Conservation (phyloP, 2,113 vertebrate genomes). For the Pomatorhinus ruficollis region DNA sequence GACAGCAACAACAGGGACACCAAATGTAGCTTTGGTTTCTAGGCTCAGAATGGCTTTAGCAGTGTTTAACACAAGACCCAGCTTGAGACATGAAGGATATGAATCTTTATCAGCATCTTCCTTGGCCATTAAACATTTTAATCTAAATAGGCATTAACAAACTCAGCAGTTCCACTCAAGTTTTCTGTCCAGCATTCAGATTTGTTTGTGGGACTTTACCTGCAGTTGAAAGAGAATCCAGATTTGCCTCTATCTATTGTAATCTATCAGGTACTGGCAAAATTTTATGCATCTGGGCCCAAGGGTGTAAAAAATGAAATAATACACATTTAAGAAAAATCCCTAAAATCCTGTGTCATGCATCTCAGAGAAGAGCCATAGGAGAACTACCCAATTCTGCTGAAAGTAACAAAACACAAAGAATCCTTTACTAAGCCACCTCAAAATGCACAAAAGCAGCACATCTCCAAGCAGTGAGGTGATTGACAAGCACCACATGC, state of each 20-base stretch:
- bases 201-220: neutral
- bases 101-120: neutral
- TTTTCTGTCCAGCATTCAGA: neutral
- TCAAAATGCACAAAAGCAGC: neutral
- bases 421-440: neutral
- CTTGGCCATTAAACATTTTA: neutral
- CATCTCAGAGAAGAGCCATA: neutral
- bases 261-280: neutral
- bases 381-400: neutral
- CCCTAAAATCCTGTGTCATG: neutral
- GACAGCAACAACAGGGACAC: neutral
- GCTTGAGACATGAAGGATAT: neutral
- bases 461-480: neutral
- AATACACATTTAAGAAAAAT: neutral
- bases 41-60: neutral
- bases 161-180: neutral
- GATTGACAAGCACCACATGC: rapidly evolving
- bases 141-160: neutral
- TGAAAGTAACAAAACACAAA: neutral
- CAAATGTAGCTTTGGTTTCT: neutral
- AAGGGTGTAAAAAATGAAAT: neutral
- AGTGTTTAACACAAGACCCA: neutral
- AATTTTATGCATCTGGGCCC: neutral
- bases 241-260: too few relatives aligned
- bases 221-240: neutral